These are phyloP conservation scores for Coleophora deauratella DNA, from an alignment of 2,888 invertebrate genomes.

Conservation along the genomic window DNA sequence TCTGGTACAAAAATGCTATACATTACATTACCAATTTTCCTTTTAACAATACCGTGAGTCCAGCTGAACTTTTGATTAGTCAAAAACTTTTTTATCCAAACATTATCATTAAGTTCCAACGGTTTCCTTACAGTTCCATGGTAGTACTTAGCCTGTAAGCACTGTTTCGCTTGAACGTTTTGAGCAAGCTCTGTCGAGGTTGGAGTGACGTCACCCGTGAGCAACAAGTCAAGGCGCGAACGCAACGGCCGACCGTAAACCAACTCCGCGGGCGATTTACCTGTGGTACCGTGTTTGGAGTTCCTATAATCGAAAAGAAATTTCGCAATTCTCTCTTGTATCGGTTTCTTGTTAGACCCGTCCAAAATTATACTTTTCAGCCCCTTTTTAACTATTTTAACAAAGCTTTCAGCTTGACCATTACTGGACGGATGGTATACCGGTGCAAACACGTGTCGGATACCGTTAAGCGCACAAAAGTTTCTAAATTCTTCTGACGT, in stretches of 20 bases:
- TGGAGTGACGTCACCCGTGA: neutral
- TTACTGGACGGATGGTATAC: slow-evolving; percentile 14
- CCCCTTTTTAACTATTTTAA: slow-evolving; percentile 14
- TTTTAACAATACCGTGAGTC: neutral
- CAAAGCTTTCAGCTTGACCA: slow-evolving; percentile 14
- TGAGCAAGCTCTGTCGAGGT: neutral
- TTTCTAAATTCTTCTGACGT: slow-evolving; percentile 5
- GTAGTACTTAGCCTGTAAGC: neutral
- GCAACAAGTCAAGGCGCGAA: neutral
- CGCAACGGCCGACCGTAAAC: neutral
- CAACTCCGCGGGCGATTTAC: neutral
- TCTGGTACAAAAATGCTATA: too few species aligned
- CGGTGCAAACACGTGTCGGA: slow-evolving; percentile 11
- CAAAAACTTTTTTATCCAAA: too few species aligned
- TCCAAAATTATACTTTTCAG: slow-evolving; percentile 10
- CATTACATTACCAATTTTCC: slow-evolving; percentile 2
- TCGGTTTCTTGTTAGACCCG: neutral
- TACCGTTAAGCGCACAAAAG: slow-evolving; percentile 10
- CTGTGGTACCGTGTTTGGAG: neutral
- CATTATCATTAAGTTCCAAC: neutral
- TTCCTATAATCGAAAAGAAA: neutral
- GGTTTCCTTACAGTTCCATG: neutral
- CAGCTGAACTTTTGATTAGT: neutral
- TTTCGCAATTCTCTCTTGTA: neutral
- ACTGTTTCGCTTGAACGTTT: neutral